These are phyloP conservation scores for Rutpela maculata DNA, from an alignment of 2,888 invertebrate species.

Conservation along the genomic window DNA sequence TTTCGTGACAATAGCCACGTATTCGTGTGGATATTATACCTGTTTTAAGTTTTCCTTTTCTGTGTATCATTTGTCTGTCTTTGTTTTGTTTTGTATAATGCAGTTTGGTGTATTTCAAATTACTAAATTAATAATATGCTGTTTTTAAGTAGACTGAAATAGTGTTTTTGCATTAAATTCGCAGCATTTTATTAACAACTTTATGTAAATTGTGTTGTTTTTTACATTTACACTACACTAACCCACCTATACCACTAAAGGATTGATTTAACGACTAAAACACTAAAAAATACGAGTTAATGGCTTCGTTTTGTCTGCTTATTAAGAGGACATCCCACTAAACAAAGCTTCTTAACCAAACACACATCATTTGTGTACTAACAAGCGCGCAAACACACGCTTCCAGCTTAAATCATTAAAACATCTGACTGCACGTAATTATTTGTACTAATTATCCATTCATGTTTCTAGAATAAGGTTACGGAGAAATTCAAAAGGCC, in stretches of 20 bases:
- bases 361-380: conserved; percentile 21
- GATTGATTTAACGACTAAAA: conserved; percentile 1
- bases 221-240: conserved; percentile 2
- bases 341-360: conserved; percentile 19
- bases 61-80: conserved; percentile 11
- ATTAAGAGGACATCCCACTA: conserved; percentile 4
- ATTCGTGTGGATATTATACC: conserved; percentile 18
- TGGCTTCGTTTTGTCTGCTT: conserved; percentile 21
- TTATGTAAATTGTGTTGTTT: conserved; percentile 13
- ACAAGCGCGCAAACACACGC: conserved; percentile 27
- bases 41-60: conserved; percentile 14
- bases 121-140: conserved; percentile 12
- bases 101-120: background rate
- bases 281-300: background rate
- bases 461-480: conserved; percentile 83
- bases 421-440: conserved; percentile 1
- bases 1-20: background rate
- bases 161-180: conserved; percentile 19
- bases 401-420: conserved; percentile 35
- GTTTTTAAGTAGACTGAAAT: conserved; percentile 26
- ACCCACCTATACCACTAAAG: background rate
- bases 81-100: conserved; percentile 13
- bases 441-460: conserved; percentile 29
- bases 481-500: conserved; percentile 92
- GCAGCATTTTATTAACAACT: conserved; percentile 8